Conservation (phyloP, 2,888 invertebrate species). For the Drosophila multiciliata region DNA sequence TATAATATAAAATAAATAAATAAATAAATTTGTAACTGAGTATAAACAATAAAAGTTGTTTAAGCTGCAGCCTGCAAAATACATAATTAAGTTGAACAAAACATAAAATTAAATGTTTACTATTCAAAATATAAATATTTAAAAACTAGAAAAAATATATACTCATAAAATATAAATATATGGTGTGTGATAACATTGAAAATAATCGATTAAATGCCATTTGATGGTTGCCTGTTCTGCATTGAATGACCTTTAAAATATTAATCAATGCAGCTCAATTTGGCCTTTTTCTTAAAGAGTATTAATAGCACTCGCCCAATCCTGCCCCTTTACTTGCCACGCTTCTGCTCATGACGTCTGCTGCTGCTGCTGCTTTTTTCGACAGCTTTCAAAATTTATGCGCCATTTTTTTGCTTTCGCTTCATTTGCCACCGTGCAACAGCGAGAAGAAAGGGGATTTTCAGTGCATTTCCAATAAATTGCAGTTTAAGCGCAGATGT, state of each 20-base stretch:
- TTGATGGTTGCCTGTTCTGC: not conserved
- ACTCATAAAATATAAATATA: not conserved
- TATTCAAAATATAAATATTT: not conserved
- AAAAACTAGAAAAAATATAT: not conserved
- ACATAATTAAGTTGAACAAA: not conserved
- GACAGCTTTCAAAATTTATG: constrained; percentile 57
- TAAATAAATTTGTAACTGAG: not conserved
- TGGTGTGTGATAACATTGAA: not conserved
- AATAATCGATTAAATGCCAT: not conserved
- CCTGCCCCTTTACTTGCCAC: not conserved
- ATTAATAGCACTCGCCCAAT: constrained; percentile 19
- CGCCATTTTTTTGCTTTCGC: constrained; percentile 44
- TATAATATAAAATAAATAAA: not conserved
- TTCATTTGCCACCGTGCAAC: constrained; percentile 16
- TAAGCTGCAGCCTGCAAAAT: not conserved
- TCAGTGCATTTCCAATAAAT: constrained; percentile 42
- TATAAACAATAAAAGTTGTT: too few species aligned
- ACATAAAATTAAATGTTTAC: not conserved
- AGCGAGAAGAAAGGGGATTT: constrained; percentile 15
- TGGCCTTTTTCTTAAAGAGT: not conserved
- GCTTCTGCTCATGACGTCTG: constrained; percentile 40
- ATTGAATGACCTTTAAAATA: not conserved
- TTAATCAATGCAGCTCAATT: not conserved
- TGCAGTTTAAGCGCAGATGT: constrained; percentile 29
- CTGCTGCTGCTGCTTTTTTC: constrained; percentile 39